Base-by-base conservation (phyloP, 2,888 invertebrate genomes). In the Eretmocerus hayati region DNA sequence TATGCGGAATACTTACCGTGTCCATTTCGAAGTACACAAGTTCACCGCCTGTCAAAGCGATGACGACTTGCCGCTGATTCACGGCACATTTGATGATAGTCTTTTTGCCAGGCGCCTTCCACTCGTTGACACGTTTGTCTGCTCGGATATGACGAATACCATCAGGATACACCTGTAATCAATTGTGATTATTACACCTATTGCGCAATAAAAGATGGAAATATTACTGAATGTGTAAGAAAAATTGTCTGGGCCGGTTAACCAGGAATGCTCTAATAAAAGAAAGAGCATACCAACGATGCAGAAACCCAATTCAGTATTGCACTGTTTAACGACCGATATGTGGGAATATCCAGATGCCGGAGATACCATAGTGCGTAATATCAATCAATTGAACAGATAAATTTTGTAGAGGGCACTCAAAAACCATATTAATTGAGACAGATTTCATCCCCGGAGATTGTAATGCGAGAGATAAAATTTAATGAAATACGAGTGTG, bases 21-120 rank as follows among this genome's bases (percentile, higher is more conserved):
- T 99, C 97, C 94, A 99, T 93, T 78, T 99, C 97, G 71, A 99
- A 99, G 75, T 97, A 99, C 36, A 99, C 95, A 52, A 99, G 77
- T 76, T 99, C 99, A 32, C 96, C 93, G 3, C 96, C 97, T 31
- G 93, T 91, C 38, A 99, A 75, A 2, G 99, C 96, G 56, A 99
- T 97, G 1, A 97, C 96, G 23, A 99, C 96, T 76, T 99, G 99
- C 53, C 96, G 79, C 70, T 95, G 92, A 75, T 99, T 99, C 16
- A 99, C 93, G 0, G 99, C 97, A 73, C 97, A 99, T 71, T 92
- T 92, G 0, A 93, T 89, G 50, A 99, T 99, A 0, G 88, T 89
- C 63, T 95, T 93, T 72, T 96, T 96, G 19, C 94, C 95, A 0
- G 96, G 96, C 0, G 94, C 92, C 70, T 96, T 94, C 99, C 99